Conservation (phyloP, 2,888 invertebrate genomes). For the Charanyca ferruginea region DNA sequence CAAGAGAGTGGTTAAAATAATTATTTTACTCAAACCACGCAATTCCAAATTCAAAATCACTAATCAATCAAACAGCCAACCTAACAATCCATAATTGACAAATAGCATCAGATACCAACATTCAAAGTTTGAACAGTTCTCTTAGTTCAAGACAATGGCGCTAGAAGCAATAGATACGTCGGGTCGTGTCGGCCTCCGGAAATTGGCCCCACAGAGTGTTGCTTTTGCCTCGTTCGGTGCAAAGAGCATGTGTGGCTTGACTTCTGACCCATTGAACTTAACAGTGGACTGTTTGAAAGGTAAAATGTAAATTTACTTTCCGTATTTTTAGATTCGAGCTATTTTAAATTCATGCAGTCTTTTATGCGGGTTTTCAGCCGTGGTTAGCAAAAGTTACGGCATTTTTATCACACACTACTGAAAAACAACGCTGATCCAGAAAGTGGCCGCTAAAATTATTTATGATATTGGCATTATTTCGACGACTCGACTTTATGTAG, state of each 20-base stretch:
- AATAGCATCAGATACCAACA: slow-evolving; percentile 40
- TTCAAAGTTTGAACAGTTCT: slow-evolving; percentile 56
- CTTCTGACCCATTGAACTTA: slow-evolving; percentile 60
- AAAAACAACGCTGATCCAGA: too few relatives aligned
- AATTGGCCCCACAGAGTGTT: slow-evolving; percentile 59
- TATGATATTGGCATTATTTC: too few relatives aligned
- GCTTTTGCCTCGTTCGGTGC: slow-evolving; percentile 49
- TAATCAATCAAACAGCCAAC: slow-evolving; percentile 33
- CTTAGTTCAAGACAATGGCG: slow-evolving; percentile 56
- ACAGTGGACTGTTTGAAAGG: slow-evolving; percentile 34
- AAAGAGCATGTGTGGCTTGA: slow-evolving; percentile 54
- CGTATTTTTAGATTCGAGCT: slow-evolving; percentile 41
- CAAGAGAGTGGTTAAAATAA: too few relatives aligned
- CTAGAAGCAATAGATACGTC: slow-evolving; percentile 60
- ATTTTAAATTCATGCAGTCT: slow-evolving; percentile 29
- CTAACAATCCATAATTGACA: slow-evolving; percentile 44
- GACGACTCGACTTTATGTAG: too few relatives aligned
- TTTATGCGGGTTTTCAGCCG: slow-evolving; percentile 36
- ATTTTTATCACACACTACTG: too few relatives aligned
- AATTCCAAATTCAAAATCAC: slow-evolving; percentile 32
- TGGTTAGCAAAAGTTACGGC: not conserved
- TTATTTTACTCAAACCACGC: not conserved
- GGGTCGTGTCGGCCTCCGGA: slow-evolving; percentile 58
- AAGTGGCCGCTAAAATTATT: too few relatives aligned
- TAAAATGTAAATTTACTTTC: slow-evolving; percentile 28